Base-by-base conservation (phyloP, 1,140 invertebrate genomes). In the Zaprionus camerounensis region DNA sequence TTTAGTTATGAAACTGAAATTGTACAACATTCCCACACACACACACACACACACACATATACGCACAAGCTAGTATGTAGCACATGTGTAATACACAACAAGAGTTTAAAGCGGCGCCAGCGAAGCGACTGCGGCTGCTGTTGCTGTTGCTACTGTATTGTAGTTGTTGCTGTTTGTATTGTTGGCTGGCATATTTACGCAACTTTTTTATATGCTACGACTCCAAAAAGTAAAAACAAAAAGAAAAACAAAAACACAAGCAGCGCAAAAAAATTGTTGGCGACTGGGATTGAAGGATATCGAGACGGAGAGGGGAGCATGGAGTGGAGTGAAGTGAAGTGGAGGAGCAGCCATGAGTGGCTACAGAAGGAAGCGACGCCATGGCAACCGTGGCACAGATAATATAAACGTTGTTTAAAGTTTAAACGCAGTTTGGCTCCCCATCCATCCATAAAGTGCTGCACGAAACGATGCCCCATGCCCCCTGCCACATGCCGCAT, bases 1-100 rank as follows among this genome's bases (percentile, higher is more conserved):
- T 87, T 87, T 87, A 87, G 83, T 87, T 87, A 87, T 87, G 81
- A 88, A 88, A 88, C 83, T 72, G 83, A 87, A 87, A 80, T 84
- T 88, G 81, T 88, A 87, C 78, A 83, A 87, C 81, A 83, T 63
- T 71, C 20, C 22, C 22, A 22, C 20, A 22, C 31, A 36, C 22
- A 53, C 57, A 65, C 34, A 36, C 38, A 71, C 63, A 76, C 15
- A n/a, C n/a, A n/a, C n/a, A 22, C 31, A 22, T 20, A 38, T 17
- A 44, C 58, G 38, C 36, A 36, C n/a, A 65, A n/a, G 17, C 46
- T 22, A 5, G 46, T 51, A 51, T 59, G 31, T 38, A 24, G 28
- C 61, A 20, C 61, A 46, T 69, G 67, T 81, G 72, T 82, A 77
- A 80, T 59, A 66, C 65, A 72, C 67, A 81, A 76, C 69, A 82